phyloP scores from a whole-genome alignment of 2,797 vertebrate genomes.

The Hozukius guyotensis region DNA sequence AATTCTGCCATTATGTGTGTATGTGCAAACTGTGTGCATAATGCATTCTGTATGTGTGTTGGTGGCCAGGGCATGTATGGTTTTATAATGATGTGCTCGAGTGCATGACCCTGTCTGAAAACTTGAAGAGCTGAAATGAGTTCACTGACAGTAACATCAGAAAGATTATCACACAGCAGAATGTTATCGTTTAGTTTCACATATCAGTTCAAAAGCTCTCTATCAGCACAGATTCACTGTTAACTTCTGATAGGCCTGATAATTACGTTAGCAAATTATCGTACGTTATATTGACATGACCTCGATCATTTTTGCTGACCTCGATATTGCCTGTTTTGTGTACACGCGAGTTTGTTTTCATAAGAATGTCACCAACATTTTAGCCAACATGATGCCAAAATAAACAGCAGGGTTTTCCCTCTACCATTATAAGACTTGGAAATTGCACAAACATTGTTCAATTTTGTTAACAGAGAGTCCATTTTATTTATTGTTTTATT shows the following conservation, averaged over 20 bases:
- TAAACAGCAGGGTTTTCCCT: neutral
- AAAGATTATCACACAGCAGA: constrained; percentile 25
- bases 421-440: too few species aligned
- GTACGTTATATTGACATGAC: neutral
- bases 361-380: neutral
- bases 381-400: neutral
- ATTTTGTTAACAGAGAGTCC: neutral
- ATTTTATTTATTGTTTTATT: neutral
- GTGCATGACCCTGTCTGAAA: constrained; percentile 30
- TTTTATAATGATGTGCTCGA: constrained; percentile 36
- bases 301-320: neutral
- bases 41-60: constrained; percentile 21
- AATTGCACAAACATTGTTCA: too few species aligned
- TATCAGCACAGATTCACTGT: neutral
- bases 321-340: neutral
- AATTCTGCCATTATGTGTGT: constrained; percentile 25
- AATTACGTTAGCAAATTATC: neutral
- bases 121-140: constrained; percentile 23
- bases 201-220: neutral
- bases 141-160: constrained; percentile 25
- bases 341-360: neutral
- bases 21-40: neutral
- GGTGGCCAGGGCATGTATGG: constrained; percentile 12
- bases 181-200: constrained; percentile 11
- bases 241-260: neutral